Evolutionary conservation across 92 coral and sea anemone genomes (phyloP).

Genomic region (Meandrina meandrites): DNA sequence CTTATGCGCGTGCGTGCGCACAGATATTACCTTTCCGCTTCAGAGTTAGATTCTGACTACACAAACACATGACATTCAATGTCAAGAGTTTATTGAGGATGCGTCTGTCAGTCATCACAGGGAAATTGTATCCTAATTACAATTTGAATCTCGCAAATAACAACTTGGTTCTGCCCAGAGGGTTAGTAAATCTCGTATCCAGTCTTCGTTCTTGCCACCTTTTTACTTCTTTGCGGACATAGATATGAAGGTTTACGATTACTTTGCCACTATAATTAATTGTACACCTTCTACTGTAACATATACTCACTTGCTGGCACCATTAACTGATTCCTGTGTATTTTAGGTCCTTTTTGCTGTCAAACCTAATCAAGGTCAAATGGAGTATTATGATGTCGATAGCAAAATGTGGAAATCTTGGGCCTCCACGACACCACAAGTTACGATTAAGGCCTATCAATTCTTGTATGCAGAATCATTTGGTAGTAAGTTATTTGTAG

Average conservation of each 20-base stretch:
- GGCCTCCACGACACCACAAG: neutral
- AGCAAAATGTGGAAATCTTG: neutral
- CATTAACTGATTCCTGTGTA: neutral
- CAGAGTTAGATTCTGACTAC: too few species aligned
- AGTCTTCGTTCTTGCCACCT: neutral
- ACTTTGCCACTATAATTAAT: neutral
- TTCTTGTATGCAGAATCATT: neutral
- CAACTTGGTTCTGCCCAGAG: too few species aligned
- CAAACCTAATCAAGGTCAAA: neutral
- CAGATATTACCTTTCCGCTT: neutral
- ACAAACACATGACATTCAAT: too few species aligned
- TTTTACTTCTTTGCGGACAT: neutral
- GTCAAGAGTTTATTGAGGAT: too few species aligned
- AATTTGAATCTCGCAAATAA: too few species aligned
- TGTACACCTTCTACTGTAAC: neutral
- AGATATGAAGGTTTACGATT: too few species aligned
- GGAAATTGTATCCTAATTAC: too few species aligned
- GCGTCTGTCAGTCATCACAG: too few species aligned
- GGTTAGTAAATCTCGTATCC: too few species aligned
- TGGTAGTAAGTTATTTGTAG: neutral
- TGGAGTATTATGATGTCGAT: neutral
- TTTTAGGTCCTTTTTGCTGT: constrained; percentile 1
- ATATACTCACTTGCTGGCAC: neutral
- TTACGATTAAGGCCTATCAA: too few species aligned
- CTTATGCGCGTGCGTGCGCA: neutral